Conservation (phyloP, 2,888 invertebrate genomes). For the Nomada fucata region DNA sequence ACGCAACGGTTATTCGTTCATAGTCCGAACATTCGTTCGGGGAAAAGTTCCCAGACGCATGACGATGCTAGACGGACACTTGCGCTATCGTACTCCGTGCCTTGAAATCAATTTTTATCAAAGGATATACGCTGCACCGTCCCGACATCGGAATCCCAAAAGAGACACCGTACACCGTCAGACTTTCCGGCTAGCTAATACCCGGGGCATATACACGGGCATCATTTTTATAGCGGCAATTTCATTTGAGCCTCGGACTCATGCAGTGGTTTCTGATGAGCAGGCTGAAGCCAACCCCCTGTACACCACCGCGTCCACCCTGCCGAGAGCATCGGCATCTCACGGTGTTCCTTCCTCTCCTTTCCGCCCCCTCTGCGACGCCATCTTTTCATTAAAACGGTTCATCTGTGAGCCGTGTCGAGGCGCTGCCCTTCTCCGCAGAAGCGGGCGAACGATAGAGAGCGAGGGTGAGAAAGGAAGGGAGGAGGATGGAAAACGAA, state of each 20-base stretch:
- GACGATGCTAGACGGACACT: not conserved
- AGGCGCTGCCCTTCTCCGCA: constrained; percentile 72
- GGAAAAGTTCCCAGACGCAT: not conserved
- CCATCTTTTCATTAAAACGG: constrained; percentile 83
- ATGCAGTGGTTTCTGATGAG: constrained; percentile 83
- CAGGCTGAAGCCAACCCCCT: constrained; percentile 70
- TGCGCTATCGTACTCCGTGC: not conserved
- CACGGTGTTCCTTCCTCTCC: constrained; percentile 37
- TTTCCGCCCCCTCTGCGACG: constrained; percentile 66
- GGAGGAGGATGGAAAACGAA: constrained; percentile 12
- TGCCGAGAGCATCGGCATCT: constrained; percentile 45
- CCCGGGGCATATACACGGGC: constrained; percentile 79
- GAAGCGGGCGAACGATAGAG: constrained; percentile 29
- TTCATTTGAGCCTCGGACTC: constrained; percentile 82
- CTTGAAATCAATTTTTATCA: constrained; percentile 37
- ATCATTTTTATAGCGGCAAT: constrained; percentile 83
- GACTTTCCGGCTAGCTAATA: constrained; percentile 76
- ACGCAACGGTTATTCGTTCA: no score
- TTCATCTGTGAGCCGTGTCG: constrained; percentile 77
- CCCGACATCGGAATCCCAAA: constrained; percentile 63
- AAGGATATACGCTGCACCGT: constrained; percentile 35
- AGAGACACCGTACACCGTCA: constrained; percentile 59
- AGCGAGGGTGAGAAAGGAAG: constrained; percentile 23
- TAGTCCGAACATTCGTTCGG: no score
- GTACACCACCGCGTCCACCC: constrained; percentile 9